Base-by-base conservation (phyloP, 2,113 vertebrate species). In the Alethe diademata region DNA sequence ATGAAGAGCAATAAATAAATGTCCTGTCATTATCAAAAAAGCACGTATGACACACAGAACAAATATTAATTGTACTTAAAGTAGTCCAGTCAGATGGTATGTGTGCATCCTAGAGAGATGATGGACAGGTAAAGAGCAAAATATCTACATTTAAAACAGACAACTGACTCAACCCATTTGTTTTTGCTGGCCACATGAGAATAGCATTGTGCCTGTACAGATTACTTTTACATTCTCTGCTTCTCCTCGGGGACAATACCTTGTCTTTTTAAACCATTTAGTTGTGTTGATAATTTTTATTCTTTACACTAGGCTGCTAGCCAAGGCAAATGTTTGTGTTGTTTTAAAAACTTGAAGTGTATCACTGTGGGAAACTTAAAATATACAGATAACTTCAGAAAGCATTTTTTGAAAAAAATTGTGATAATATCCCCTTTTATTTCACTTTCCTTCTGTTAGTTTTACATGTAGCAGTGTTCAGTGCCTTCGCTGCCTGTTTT, bases 301-400 rank as follows among this genome's bases (percentile, higher is more conserved):
- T 97, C 96, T 97, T 96, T 91, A 85, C 75, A 50, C 14, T 26
- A 88, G 97, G 97, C 96, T 69, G n/a, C 35, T 57, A 25, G 97
- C 98, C 97, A 96, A 97, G 73, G 88, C 91, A 94, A 98, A 97
- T 91, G 93, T 97, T 97, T 97, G 93, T 95, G 88, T 94, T 96
- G 95, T 97, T 97, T 96, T 94, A 96, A 97, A 98, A 96, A 96
- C 96, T 92, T 94, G 64, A 95, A 95, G 94, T 92, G 83, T 96
- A 94, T 97, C 97, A 92, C 97, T 96, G 97, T 97, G 97, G 97
- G 97, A 98, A 97, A 97, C 94, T 95, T 84, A 87, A 94, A 97
- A 97, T 95, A 97, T 71, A 97, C 97, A 97, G 97, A 97, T 97
- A 97, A 96, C 85, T 96, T 95, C 95, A 97, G 95, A 96, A 96